Conservation (phyloP, 2,113 vertebrate species). For the Petrocephalus microphthalmus region DNA sequence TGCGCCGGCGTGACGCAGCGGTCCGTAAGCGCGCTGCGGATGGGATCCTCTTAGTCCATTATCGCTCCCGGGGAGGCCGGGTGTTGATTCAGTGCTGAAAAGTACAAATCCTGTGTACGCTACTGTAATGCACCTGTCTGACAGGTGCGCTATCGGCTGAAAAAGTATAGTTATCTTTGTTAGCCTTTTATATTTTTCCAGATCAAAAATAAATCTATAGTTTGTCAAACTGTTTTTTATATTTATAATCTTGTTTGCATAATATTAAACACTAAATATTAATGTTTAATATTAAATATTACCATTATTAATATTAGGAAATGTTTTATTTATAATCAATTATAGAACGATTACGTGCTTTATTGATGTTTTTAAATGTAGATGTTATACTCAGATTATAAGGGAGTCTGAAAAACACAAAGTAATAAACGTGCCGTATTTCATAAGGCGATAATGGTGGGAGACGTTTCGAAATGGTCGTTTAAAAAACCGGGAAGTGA, state of each 20-base stretch:
- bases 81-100: neutral
- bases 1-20: neutral
- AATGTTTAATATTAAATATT: too few species aligned
- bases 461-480: neutral
- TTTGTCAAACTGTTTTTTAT: neutral
- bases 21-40: neutral
- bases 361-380: neutral
- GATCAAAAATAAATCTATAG: neutral
- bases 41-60: neutral
- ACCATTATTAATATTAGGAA: too few species aligned
- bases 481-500: neutral
- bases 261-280: too few species aligned
- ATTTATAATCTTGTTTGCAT: neutral
- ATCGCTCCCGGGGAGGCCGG: neutral
- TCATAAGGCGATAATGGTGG: neutral
- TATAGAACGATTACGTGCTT: neutral
- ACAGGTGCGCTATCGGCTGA: neutral
- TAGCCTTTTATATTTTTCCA: neutral
- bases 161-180: neutral
- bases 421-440: neutral
- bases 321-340: neutral
- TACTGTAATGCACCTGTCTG: neutral
- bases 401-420: neutral
- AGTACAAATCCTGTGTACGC: neutral
- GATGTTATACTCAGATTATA: neutral